A percentile compares a stretch with the other conserved stretches of the same genome.
These are phyloP conservation scores for Clarias fuscus DNA, from an alignment of 2,797 vertebrate species.

Conservation along the genomic window DNA sequence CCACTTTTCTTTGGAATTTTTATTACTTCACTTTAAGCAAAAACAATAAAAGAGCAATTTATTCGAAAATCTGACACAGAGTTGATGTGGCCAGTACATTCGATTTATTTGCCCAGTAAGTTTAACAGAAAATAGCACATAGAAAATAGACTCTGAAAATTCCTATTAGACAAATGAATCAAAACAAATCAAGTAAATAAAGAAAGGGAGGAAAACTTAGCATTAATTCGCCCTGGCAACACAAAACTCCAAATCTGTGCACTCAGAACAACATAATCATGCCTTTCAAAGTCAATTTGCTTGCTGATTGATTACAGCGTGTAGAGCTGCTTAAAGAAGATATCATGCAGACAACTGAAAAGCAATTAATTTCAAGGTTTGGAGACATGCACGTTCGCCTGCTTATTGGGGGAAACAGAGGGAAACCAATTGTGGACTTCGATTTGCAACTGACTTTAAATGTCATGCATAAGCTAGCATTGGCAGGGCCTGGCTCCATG, in stretches of 20 bases:
- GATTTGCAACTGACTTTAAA: constrained; percentile 58
- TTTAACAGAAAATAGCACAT: neutral
- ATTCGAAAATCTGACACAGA: neutral
- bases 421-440: constrained; percentile 53
- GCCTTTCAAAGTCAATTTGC: constrained; percentile 53
- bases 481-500: constrained; percentile 37
- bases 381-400: constrained; percentile 42
- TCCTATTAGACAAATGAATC: constrained; percentile 12
- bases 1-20: neutral
- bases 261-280: constrained; percentile 34
- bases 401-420: constrained; percentile 52
- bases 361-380: constrained; percentile 59
- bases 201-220: neutral
- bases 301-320: constrained; percentile 56
- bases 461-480: constrained; percentile 57
- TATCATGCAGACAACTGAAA: constrained; percentile 53
- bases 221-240: constrained; percentile 15
- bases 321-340: constrained; percentile 48
- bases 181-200: constrained; percentile 7
- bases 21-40: neutral
- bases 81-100: neutral
- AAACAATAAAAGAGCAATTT: neutral
- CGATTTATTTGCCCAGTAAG: neutral
- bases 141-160: neutral
- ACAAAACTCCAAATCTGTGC: constrained; percentile 22